Conservation (phyloP, 2,888 invertebrate genomes). For the Operophtera brumata region DNA sequence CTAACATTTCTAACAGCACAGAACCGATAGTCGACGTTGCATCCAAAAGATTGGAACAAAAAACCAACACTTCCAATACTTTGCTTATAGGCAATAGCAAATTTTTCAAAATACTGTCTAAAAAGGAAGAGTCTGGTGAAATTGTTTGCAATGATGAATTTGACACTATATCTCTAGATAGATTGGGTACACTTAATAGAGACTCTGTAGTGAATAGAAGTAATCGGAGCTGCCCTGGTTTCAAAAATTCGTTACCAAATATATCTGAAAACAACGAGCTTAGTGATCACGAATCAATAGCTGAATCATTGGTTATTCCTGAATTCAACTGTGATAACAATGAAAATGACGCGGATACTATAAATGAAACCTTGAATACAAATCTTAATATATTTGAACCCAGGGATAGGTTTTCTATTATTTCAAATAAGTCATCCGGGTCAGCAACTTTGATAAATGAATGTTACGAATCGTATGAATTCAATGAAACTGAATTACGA, state of each 20-base stretch:
- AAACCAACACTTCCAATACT: slow-evolving; percentile 56
- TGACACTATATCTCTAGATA: slow-evolving; percentile 73
- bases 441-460: slow-evolving; percentile 65
- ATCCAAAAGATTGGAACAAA: slow-evolving; percentile 55
- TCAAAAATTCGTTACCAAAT: slow-evolving; percentile 73
- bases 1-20: slow-evolving; percentile 71
- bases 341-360: slow-evolving; percentile 26
- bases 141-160: slow-evolving; percentile 73
- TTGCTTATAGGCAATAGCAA: slow-evolving; percentile 73
- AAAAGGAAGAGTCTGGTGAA: slow-evolving; percentile 73
- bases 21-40: slow-evolving; percentile 63
- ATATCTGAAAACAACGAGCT: slow-evolving; percentile 74
- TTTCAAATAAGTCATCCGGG: slow-evolving; percentile 51
- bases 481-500: slow-evolving; percentile 38
- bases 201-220: slow-evolving; percentile 72
- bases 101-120: slow-evolving; percentile 72
- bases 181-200: slow-evolving; percentile 67
- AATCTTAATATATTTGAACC: slow-evolving; percentile 65
- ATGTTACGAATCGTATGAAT: slow-evolving; percentile 71
- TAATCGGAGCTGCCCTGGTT: slow-evolving; percentile 74
- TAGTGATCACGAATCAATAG: slow-evolving; percentile 59
- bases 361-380: slow-evolving; percentile 54
- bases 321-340: slow-evolving; percentile 48
- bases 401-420: slow-evolving; percentile 51
- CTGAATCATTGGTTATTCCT: slow-evolving; percentile 50